Conservation (phyloP, 2,797 vertebrate genomes). For the Hypotaenidia okinawae region DNA sequence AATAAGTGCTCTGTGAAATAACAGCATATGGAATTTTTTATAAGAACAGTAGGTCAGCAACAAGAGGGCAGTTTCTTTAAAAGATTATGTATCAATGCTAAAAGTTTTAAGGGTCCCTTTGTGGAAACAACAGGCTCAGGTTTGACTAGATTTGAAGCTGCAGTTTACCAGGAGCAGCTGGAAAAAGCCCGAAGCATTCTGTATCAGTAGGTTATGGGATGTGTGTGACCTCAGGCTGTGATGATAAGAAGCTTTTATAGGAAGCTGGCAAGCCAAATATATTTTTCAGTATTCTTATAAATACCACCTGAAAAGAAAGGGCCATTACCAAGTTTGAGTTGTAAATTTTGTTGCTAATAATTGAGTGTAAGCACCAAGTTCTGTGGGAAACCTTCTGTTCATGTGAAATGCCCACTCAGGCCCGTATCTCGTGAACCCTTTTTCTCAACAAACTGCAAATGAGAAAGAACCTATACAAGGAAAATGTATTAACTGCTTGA, state of each 20-base stretch:
- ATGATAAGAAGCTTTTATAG: background rate
- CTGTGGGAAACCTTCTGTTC: background rate
- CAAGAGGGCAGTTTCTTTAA: background rate
- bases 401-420: fast-evolving
- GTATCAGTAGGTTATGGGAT: fast-evolving
- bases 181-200: background rate
- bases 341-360: background rate
- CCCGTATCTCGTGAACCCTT: background rate
- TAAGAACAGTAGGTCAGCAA: background rate
- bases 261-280: background rate
- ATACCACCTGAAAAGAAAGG: background rate
- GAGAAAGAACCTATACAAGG: background rate
- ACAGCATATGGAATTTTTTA: background rate
- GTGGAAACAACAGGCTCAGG: background rate
- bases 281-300: background rate
- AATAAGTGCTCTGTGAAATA: background rate
- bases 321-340: background rate
- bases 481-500: background rate
- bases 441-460: background rate
- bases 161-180: background rate
- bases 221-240: background rate
- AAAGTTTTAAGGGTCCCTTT: background rate
- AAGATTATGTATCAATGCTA: background rate
- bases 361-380: background rate
- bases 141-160: background rate